Evolutionary conservation across 2,888 invertebrate species (phyloP).

Genomic region (Colostygia pectinataria): DNA sequence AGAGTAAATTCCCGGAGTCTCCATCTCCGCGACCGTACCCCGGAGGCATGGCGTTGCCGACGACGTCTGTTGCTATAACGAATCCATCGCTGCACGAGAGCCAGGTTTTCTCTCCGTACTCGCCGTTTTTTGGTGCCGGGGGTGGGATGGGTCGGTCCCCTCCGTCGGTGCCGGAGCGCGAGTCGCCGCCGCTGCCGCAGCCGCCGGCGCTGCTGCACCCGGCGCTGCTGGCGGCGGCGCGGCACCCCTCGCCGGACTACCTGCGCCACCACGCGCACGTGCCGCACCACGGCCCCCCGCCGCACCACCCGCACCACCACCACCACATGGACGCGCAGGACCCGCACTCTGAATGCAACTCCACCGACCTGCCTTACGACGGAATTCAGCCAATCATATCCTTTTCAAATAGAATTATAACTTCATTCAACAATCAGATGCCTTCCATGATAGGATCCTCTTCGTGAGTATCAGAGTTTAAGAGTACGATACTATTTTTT

Average conservation of each 20-base stretch:
- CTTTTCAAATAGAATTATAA: conserved; percentile 86
- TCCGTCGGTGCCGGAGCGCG: conserved; percentile 87
- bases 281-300: conserved; percentile 91
- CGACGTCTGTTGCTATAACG: conserved; percentile 97
- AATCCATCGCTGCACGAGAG: conserved; percentile 97
- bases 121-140: conserved; percentile 91
- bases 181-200: conserved; percentile 93
- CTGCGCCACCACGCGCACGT: conserved; percentile 86
- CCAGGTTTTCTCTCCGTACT: conserved; percentile 96
- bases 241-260: conserved; percentile 93
- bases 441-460: no score
- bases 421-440: no score
- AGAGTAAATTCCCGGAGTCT: conserved; percentile 84
- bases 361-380: conserved; percentile 95
- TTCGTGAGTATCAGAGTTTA: no score
- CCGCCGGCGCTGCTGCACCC: conserved; percentile 93
- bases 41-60: conserved; percentile 95
- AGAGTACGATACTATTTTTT: no score
- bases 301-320: conserved; percentile 86
- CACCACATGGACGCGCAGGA: conserved; percentile 93
- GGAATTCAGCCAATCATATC: conserved; percentile 98
- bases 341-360: conserved; percentile 93
- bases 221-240: conserved; percentile 91
- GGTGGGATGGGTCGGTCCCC: conserved; percentile 79
- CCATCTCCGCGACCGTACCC: conserved; percentile 90